phyloP scores from a whole-genome alignment of 2,797 vertebrate genomes.

The Microchirus variegatus region DNA sequence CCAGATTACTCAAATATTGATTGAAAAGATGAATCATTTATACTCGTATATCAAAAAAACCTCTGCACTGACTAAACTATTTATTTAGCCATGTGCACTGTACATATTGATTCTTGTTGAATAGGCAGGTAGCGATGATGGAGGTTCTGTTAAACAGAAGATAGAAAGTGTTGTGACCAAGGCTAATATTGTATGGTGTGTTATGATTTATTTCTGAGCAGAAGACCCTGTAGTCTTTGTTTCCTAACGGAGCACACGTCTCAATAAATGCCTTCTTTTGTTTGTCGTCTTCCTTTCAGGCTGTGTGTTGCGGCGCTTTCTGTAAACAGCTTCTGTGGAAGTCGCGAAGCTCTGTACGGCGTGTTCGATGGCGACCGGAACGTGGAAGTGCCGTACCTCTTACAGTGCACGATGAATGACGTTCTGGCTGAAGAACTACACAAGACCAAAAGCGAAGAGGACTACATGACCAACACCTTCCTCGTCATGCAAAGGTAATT shows the following conservation, averaged over 20 bases:
- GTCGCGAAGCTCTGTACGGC: slow-evolving; percentile 93
- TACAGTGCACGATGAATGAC: slow-evolving; percentile 98
- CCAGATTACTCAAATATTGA: slow-evolving; percentile 30
- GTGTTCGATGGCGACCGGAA: slow-evolving; percentile 98
- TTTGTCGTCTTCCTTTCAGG: slow-evolving; percentile 64
- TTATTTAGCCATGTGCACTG: slow-evolving; percentile 5
- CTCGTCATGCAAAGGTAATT: slow-evolving; percentile 94
- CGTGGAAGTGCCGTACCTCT: slow-evolving; percentile 93
- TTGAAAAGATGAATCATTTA: slow-evolving; percentile 22
- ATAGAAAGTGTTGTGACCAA: too few relatives aligned
- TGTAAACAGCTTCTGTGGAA: slow-evolving; percentile 94
- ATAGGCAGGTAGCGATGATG: background rate
- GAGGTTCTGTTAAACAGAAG: slow-evolving; percentile 4
- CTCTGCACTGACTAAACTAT: background rate
- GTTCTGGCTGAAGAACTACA: slow-evolving; percentile 95
- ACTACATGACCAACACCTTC: slow-evolving; percentile 98
- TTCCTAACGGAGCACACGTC: slow-evolving; percentile 3
- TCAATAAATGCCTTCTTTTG: background rate
- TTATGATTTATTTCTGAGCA: background rate
- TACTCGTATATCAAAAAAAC: slow-evolving; percentile 8
- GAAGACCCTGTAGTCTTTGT: background rate
- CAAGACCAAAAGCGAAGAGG: slow-evolving; percentile 92
- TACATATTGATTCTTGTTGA: background rate
- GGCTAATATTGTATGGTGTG: too few relatives aligned
- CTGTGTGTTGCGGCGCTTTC: slow-evolving; percentile 95